These are phyloP conservation scores for Punctoribates punctum DNA, from an alignment of 2,888 invertebrate species.

Conservation along the genomic window DNA sequence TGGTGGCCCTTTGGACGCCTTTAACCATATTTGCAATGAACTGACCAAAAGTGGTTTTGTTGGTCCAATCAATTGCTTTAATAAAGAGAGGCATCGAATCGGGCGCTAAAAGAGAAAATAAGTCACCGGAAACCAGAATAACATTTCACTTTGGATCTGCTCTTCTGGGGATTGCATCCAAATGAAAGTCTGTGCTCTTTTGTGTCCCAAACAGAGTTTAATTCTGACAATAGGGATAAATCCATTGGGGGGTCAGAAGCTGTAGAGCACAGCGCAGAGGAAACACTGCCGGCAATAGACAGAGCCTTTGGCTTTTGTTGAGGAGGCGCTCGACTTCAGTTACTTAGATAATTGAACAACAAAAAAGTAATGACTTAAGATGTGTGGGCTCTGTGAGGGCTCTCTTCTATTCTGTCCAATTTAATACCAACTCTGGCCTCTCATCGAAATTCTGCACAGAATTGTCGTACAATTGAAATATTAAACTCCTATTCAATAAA, in stretches of 20 bases:
- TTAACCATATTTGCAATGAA: background rate
- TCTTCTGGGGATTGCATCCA: slow-evolving; percentile 16
- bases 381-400: background rate
- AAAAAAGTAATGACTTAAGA: slow-evolving; percentile 32
- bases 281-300: background rate
- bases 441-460: slow-evolving; percentile 19
- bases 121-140: slow-evolving; percentile 36
- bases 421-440: background rate
- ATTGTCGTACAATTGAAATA: slow-evolving; percentile 26
- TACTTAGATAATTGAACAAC: slow-evolving; percentile 33
- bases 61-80: slow-evolving; percentile 18
- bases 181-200: slow-evolving; percentile 25
- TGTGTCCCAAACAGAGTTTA: slow-evolving; percentile 31
- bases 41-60: slow-evolving; percentile 36
- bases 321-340: slow-evolving; percentile 20
- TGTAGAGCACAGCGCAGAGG: background rate
- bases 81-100: slow-evolving; percentile 34
- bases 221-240: background rate
- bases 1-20: background rate
- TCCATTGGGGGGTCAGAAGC: slow-evolving; percentile 24
- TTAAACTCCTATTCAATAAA: slow-evolving; percentile 6
- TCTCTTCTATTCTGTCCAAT: background rate
- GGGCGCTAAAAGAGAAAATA: slow-evolving; percentile 29
- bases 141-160: background rate
- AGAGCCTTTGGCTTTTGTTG: background rate